Base-by-base conservation (phyloP, 2,113 vertebrate species). In the Pyxicephalus adspersus region DNA sequence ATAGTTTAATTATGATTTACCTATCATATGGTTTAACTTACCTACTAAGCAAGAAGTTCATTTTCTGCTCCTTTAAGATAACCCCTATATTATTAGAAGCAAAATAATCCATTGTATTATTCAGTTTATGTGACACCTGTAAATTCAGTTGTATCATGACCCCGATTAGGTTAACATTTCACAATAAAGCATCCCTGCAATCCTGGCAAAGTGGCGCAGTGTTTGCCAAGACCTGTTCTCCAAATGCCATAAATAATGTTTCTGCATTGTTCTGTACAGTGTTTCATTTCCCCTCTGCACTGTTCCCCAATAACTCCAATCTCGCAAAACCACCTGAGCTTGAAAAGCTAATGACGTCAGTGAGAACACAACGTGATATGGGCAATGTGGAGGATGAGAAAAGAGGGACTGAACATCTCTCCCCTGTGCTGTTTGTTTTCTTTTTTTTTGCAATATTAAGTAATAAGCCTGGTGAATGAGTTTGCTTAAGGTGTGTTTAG, bases 401-500 rank as follows among this genome's bases (percentile, higher is more conserved):
- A 55, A 34, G 17, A n/a, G 68, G 70, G 60, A 23, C 25, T 64
- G 66, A 9, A 51, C 55, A 61, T 68, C 31, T 52, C 55, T 38
- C 38, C 11, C 38, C 38, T 11, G 16, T 16, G 26, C 25, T 81
- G 26, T 81, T 72, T 76, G 73, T n/a, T 38, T 8, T 9, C 6
- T 34, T 34, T 34, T 34, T 75, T 76, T 76, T 64, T 64, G 78
- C 66, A 54, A 64, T 70, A 52, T 51, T 54, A 73, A n/a, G 57
- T 63, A 58, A 73, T 58, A 63, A 76, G 34, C 78, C 78, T 54
- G 72, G 72, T 55, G 64, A 50, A 28, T 31, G 20, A 64, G 78
- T 81, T 81, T 81, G 68, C 67, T 51, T 63, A 81, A 73, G 78
- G 78, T 73, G 78, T 81, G 68, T 63, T 25, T 17, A 31, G 52